These are phyloP conservation scores for Papilio xuthus DNA, from an alignment of 1,140 invertebrate species.

Conservation along the genomic window DNA sequence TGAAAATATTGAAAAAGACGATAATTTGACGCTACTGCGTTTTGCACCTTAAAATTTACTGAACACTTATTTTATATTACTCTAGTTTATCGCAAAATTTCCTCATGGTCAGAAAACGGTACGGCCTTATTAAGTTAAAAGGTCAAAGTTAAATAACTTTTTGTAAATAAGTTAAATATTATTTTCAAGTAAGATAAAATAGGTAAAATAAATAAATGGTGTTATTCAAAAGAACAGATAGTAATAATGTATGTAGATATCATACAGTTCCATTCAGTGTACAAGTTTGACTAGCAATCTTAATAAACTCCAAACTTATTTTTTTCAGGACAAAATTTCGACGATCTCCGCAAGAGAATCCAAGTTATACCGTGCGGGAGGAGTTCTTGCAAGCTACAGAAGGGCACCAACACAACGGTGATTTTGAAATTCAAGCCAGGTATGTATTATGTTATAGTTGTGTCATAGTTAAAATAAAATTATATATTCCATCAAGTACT, in stretches of 20 bases:
- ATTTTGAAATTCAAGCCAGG: conserved; percentile 79
- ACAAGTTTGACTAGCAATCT: too few species aligned
- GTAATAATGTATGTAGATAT: not conserved
- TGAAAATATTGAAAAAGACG: too few species aligned
- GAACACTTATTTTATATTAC: not conserved
- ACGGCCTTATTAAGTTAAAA: not conserved
- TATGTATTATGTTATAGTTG: conserved; percentile 54
- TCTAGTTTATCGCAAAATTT: not conserved
- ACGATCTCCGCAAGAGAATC: conserved; percentile 64
- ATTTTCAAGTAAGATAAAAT: too few species aligned
- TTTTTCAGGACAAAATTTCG: conserved; percentile 54
- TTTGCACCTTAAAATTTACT: too few species aligned
- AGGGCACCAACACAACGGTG: conserved; percentile 71
- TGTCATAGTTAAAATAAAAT: too few species aligned
- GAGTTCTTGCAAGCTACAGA: conserved; percentile 80
- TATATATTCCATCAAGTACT: too few species aligned
- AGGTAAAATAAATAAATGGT: not conserved
- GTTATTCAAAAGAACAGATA: not conserved
- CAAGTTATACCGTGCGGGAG: conserved; percentile 78
- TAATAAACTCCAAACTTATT: not conserved
- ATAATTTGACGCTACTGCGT: too few species aligned
- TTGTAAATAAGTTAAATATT: not conserved
- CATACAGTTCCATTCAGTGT: too few species aligned
- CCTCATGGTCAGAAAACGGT: not conserved
- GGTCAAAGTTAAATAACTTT: not conserved